Evolutionary conservation across 2,113 vertebrate species (phyloP), one percentile per base, ranked within the genome.

Genomic region (Corythaixoides concolor): DNA sequence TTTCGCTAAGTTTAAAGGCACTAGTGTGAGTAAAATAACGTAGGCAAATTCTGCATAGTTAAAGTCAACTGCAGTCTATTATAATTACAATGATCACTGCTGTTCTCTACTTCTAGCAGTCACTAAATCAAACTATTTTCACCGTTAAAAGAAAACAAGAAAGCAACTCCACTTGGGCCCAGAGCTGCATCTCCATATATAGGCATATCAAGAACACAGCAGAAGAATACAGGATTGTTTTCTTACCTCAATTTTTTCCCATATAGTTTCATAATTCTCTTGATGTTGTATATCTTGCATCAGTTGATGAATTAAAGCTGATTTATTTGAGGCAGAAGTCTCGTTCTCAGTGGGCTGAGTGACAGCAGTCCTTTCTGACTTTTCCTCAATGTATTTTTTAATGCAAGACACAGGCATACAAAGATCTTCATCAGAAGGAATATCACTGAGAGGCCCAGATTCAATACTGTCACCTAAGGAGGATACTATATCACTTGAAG

Each of bases 221-320:
- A 63, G 35, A 56, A 79, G 4, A 91, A 39, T 39, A 62, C 5
- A 50, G 33, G 26, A 69, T 78, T 55, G 56, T 24, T 88, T 58
- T 9, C 96, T 97, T 98, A 99, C 99, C 99, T 99, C 99, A 53
- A 99, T 99, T 98, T 99, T 99, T 95, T 97, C 98, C 99, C 99
- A 99, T 91, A 99, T 94, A 23, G 98, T 96, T 52, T 99, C 98
- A 95, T 99, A 99, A 94, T 98, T 98, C 75, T 99, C 98, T 87
- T 98, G 99, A 89, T 98, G 98, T 74, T 98, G 98, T 87, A 99
- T 98, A 97, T 99, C 99, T 95, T 98, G 98, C 97, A 99, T 98
- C 45, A 99, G 97, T 84, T 98, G 98, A 83, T 98, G 98, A 94
- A 99, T 98, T 94, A 99, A 96, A 96, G 97, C 96, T 60, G 98